These are phyloP conservation scores for Scophthalmus maximus DNA, from an alignment of 2,113 vertebrate genomes.

Conservation along the genomic window DNA sequence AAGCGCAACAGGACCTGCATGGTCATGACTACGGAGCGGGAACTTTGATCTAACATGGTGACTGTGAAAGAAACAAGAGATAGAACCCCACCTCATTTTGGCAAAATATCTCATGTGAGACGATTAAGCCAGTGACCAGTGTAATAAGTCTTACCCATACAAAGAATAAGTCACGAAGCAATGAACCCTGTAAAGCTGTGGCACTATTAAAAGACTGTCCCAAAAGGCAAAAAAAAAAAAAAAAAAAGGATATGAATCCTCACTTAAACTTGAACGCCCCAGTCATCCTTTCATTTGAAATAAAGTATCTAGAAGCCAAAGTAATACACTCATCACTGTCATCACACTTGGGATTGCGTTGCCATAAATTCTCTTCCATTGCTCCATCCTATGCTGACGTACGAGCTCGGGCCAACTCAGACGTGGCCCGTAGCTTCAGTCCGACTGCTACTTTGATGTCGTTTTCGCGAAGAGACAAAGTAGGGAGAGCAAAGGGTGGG, in stretches of 20 bases:
- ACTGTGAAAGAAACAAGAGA: background rate
- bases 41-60: background rate
- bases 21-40: background rate
- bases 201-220: background rate
- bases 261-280: background rate
- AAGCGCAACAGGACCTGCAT: background rate
- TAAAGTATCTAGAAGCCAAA: background rate
- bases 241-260: background rate
- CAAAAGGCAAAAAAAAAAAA: background rate
- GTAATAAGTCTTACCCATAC: background rate
- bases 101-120: background rate
- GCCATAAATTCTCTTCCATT: background rate
- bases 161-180: background rate
- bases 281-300: too few relatives aligned
- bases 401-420: too few relatives aligned
- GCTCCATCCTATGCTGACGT: too few relatives aligned
- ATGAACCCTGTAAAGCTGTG: too few relatives aligned
- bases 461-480: constrained; percentile 9
- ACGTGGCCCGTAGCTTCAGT: background rate
- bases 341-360: background rate
- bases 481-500: background rate
- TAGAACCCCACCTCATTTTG: too few relatives aligned
- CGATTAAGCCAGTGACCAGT: background rate
- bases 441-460: background rate
- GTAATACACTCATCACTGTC: background rate